Evolutionary conservation across 2,888 invertebrate species (phyloP), one percentile per base, ranked within the genome.

Genomic region (Neria commutata): DNA sequence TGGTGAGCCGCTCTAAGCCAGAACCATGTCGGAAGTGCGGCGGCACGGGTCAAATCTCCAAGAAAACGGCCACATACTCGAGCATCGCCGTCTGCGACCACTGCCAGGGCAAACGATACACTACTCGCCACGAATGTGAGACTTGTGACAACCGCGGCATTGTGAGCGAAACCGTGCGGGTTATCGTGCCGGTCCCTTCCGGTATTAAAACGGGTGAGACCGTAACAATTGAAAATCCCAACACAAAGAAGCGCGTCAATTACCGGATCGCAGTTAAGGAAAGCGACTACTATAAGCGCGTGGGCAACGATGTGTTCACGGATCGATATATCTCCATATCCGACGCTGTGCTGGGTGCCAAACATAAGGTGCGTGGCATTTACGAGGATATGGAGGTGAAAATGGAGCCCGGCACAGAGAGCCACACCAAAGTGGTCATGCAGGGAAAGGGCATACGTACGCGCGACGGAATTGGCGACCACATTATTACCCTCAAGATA

Each of bases 21-120:
- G 78, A 78, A 61, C 67, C 70, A 2, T 80, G 80, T 37, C 69
- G 74, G 1, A 77, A 75, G n/a, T 80, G 80, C 58, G 74, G 75
- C 25, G 80, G 80, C 10, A 76, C 72, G 0, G 80, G 80, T 0
- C 72, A 73, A 40, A 60, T 75, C 3, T 68, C 69, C 1, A 69
- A 69, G 17, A 76, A 69, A 29, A 74, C 73, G 1, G 26, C 67
- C 1, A 72, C 71, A 1, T 73, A 64, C 21, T 68, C 67, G 1
- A 58, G 68, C 4, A 58, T 71, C 1, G 64, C 63, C 2, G 61
- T 62, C 1, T 81, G 81, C 42, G 65, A 71, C 4, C 66, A 63
- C 16, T 81, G 81, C 59, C 68, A 77, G 29, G 81, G 81, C 2
- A 76, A 71, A 33, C 67, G 79, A 2, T 75, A 67, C 26, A 65